Evolutionary conservation across 2,888 invertebrate genomes (phyloP), one percentile per base, ranked within the genome.

Genomic region (Chrysodeixis includens): DNA sequence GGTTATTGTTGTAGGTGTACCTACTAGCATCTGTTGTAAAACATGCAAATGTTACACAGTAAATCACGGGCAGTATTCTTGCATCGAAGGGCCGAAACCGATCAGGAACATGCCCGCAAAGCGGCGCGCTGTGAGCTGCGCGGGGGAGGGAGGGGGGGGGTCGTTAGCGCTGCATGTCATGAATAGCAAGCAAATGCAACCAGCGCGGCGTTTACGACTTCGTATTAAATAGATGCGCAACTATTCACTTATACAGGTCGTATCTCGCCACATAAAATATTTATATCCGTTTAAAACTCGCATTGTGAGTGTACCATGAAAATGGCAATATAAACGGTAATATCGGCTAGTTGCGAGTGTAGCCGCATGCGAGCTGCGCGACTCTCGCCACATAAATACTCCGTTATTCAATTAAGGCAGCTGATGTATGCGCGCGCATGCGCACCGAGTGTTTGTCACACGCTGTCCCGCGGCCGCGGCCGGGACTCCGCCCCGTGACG

Each of bases 371-470:
- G 59, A 40, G 32, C 35, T 30, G 46, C 60, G 20, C 46, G 49
- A 18, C 32, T 49, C 60, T 30, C 40, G 49, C 40, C 59, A 52
- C 61, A 66, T 56, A 52, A 64, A 64, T 64, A 64, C 57, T 59
- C 85, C 82, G 85, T 83, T 86, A 86, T 86, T 87, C 82, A 85
- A 87, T 88, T 81, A 85, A 60, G 72, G 67, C 62, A 44, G 51
- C 49, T 67, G 78, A 77, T 73, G 79, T 75, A 83, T 82, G 84
- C 76, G 69, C 73, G 78, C 74, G 78, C 83, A 81, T 69, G 78
- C 64, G 55, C 56, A n/a, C 49, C 49, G 26, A 35, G 12, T 14
- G 58, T 32, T 52, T 55, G 66, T 69, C 69, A 60, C 72, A 56
- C 66, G 71, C 55, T 56, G 66, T 14, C 20, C 54, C 18, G 10